These are phyloP conservation scores for Crocuta crocuta DNA, from an alignment of 2,113 vertebrate genomes.

Conservation along the genomic window DNA sequence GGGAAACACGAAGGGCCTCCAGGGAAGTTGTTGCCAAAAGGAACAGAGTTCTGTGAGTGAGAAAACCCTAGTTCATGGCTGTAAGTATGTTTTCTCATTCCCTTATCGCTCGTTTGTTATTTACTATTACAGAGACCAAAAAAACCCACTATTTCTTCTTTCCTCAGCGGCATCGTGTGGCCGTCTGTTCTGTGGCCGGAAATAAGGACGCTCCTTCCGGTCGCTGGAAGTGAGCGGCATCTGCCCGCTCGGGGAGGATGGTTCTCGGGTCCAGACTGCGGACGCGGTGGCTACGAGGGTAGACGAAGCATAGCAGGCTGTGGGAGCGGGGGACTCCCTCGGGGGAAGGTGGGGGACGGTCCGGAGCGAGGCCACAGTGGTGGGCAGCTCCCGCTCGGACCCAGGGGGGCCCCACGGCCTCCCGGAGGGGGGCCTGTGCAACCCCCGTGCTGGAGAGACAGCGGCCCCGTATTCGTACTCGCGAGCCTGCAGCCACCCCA, in stretches of 20 bases:
- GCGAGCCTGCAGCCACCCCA: not conserved
- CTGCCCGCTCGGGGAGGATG: rapidly evolving
- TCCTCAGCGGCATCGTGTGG: not conserved
- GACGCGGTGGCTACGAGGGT: no score
- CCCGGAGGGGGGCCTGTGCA: rapidly evolving
- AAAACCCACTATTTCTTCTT: not conserved
- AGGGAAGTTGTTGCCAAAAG: not conserved
- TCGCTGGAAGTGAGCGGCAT: not conserved
- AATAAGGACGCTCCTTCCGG: not conserved
- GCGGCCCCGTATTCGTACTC: not conserved
- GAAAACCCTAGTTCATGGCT: rapidly evolving
- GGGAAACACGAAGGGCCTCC: not conserved
- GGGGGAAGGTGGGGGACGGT: rapidly evolving
- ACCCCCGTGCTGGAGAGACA: not conserved
- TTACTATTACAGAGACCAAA: not conserved
- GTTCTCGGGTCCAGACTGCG: not conserved
- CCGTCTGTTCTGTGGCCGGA: not conserved
- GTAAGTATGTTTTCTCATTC: not conserved
- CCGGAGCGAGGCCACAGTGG: not conserved
- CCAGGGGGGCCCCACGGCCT: not conserved
- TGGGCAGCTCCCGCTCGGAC: not conserved
- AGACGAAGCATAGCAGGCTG: no score
- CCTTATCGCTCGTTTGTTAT: not conserved
- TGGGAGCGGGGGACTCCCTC: not conserved
- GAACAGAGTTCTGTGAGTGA: not conserved